These are phyloP conservation scores for Cottoperca gobio DNA, from an alignment of 2,797 vertebrate genomes.

Conservation along the genomic window DNA sequence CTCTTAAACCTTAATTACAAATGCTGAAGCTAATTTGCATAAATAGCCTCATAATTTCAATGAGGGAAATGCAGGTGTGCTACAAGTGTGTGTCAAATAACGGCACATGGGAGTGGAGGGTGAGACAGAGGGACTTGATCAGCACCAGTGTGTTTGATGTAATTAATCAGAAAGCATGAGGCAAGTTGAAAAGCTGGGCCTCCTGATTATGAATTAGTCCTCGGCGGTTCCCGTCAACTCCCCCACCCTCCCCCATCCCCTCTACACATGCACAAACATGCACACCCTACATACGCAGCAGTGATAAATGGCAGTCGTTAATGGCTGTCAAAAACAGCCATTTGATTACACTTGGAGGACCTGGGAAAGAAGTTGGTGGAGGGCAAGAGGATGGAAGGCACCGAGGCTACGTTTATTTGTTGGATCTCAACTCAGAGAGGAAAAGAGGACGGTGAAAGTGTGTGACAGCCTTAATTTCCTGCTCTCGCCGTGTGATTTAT, in stretches of 20 bases:
- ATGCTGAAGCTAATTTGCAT: constrained; percentile 37
- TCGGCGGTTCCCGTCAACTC: constrained; percentile 28
- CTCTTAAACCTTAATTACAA: constrained; percentile 31
- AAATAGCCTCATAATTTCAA: constrained; percentile 37
- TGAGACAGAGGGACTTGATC: constrained; percentile 49
- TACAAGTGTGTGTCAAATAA: constrained; percentile 37
- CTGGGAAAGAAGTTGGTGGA: constrained; percentile 40
- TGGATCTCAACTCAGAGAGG: constrained; percentile 32
- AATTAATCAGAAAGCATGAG: constrained; percentile 76
- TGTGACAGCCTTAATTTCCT: constrained; percentile 79
- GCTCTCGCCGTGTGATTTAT: constrained; percentile 73
- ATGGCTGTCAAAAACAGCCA: constrained; percentile 70
- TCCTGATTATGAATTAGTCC: constrained; percentile 70
- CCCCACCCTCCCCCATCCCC: neutral
- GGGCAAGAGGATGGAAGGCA: constrained; percentile 52
- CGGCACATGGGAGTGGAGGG: constrained; percentile 20
- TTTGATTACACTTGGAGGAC: constrained; percentile 79
- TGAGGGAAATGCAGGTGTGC: constrained; percentile 34
- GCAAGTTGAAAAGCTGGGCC: constrained; percentile 55
- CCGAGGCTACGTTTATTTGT: constrained; percentile 46
- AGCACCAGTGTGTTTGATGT: constrained; percentile 65
- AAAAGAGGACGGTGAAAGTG: constrained; percentile 38
- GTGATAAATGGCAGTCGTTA: constrained; percentile 82
- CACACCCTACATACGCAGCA: constrained; percentile 11
- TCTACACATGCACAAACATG: constrained; percentile 22